These are phyloP conservation scores for Pelecanus crispus DNA, from an alignment of 2,113 vertebrate species.

Conservation along the genomic window DNA sequence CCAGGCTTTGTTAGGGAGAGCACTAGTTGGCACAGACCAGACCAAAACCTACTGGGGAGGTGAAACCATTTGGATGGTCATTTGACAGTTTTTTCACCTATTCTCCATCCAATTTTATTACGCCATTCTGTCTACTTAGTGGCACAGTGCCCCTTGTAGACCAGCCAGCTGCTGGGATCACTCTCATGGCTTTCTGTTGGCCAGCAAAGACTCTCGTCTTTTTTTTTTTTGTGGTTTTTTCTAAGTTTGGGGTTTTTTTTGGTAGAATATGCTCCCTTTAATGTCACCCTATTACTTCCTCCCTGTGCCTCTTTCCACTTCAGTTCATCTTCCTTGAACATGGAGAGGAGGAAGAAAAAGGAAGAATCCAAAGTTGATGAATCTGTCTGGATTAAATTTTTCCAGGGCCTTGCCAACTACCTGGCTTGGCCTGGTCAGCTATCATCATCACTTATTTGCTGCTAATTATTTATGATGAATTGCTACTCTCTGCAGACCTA, in stretches of 20 bases:
- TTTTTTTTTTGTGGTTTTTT: background rate
- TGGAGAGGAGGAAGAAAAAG: background rate
- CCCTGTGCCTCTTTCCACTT: background rate
- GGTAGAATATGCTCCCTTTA: background rate
- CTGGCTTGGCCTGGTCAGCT: background rate
- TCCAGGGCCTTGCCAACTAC: background rate
- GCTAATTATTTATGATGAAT: background rate
- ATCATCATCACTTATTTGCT: background rate
- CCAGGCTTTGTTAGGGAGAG: background rate
- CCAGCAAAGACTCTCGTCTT: background rate
- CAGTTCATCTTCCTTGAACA: background rate
- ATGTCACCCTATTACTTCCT: background rate
- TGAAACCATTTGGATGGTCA: background rate
- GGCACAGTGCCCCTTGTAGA: background rate
- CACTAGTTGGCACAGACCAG: background rate
- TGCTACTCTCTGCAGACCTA: background rate
- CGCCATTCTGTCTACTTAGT: background rate
- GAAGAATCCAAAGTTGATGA: background rate
- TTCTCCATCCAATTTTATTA: background rate
- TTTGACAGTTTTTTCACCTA: background rate
- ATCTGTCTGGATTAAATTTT: background rate
- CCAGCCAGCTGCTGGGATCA: background rate
- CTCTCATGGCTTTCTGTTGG: background rate
- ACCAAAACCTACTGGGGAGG: background rate
- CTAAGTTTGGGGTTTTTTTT: rapidly evolving